Evolutionary conservation across 2,797 vertebrate genomes (phyloP), one percentile per base, ranked within the genome.

Genomic region (Enteromius trimaculatus): DNA sequence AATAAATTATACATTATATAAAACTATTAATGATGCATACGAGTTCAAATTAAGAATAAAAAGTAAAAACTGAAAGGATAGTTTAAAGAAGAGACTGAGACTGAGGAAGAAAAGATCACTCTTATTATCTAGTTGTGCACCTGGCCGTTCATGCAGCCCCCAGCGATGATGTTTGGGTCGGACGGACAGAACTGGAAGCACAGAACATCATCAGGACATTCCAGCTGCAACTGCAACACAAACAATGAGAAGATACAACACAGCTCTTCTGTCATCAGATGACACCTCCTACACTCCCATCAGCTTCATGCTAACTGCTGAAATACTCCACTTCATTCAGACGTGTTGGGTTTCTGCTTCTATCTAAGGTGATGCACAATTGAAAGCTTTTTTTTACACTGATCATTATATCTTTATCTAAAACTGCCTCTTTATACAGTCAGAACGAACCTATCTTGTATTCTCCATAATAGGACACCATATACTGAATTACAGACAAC

Each of bases 81-180:
- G 17, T 26, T n/a, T 6, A 31, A 51, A 9, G 5, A 4, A 16
- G 29, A n/a, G n/a, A n/a, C n/a, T n/a, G 26, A 79, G 26, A 11
- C 29, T 6, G 53, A 31, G 51, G 44, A 8, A 69, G 79, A 14
- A 51, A 23, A 55, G 31, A 62, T 6, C 9, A 64, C 23, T 39
- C 26, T 51, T 68, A 10, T 85, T 62, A 83, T 79, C 89, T 64
- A 47, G 21, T 8, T 34, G 4, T 60, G 26, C 92, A 99, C 98
- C 97, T 99, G 97, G 85, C 97, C 97, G 71, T 97, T 96, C 10
- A 92, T 90, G 88, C 96, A 98, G 86, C 98, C 97, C 60, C 96
- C 98, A 90, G 94, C 96, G 80, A 99, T 96, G 90, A 98, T 94
- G 87, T 96, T 97, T 82, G 98, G 95, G 91, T 99, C 91, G 2